phyloP scores from a whole-genome alignment of 2,888 invertebrate genomes.

The Yponomeuta evonymella region DNA sequence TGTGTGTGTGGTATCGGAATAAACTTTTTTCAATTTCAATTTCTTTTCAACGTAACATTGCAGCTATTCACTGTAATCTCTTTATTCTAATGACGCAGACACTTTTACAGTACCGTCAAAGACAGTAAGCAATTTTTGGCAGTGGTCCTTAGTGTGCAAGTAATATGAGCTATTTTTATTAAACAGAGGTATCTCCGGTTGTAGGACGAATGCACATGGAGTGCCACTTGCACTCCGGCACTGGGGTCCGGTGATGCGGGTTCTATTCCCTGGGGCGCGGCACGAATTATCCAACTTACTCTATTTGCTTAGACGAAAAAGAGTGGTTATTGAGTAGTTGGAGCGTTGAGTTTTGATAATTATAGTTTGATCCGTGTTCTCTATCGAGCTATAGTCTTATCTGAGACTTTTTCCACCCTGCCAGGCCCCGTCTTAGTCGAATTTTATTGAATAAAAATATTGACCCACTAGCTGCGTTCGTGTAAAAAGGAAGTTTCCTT shows the following conservation, averaged over 20 bases:
- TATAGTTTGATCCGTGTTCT: neutral
- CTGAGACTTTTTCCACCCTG: no score
- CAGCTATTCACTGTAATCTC: neutral
- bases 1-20: no score
- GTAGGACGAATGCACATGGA: neutral
- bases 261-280: conserved; percentile 45
- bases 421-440: no score
- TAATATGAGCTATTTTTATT: neutral
- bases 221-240: conserved; percentile 1
- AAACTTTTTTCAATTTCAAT: no score
- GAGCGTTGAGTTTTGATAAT: conserved; percentile 3
- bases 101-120: neutral
- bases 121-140: neutral
- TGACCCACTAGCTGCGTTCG: no score
- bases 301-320: conserved; percentile 56
- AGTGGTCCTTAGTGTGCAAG: neutral
- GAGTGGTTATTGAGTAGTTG: conserved; percentile 28
- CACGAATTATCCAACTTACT: conserved; percentile 64
- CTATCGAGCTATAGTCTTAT: no score
- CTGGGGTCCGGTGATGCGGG: conserved; percentile 20
- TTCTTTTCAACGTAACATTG: neutral
- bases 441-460: no score
- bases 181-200: neutral
- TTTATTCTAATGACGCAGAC: neutral
- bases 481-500: no score